Base-by-base conservation (phyloP, 2,797 vertebrate species). In the Pangasius djambal region DNA sequence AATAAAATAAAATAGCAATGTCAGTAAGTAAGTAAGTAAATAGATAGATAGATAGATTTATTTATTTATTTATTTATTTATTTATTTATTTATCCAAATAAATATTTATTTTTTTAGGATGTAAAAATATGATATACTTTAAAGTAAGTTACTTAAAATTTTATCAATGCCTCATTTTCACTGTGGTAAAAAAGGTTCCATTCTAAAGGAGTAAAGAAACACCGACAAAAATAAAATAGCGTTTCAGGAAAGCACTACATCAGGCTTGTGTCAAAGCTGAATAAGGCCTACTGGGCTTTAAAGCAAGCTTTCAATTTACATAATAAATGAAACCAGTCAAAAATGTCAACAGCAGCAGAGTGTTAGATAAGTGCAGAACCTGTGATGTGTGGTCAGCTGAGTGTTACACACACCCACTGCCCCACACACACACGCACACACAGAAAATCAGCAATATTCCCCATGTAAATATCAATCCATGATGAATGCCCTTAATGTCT, bases 341-440 rank as follows among this genome's bases (percentile, higher is more conserved):
- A 86, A 89, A 82, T 40, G 69, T 75, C 57, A 65, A 67, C 40
- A 59, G 16, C 57, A 67, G 22, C 61, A 25, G 12, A 83, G 85
- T 87, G 78, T 87, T 52, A 48, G 52, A 50, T 83, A 81, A 86
- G 69, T 55, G 31, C 79, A 67, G 59, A 87, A 77, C 69, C 78
- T 52, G 85, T 22, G 55, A 50, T 67, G 78, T 89, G 44, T 86
- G 74, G 88, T 89, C 88, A 87, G 63, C 79, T 65, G 40, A 50
- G 37, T 63, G 78, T 83, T 72, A 70, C 20, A 86, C 67, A 83
- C 50, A 12, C 59, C 82, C 59, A 78, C 69, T 12, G 7, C 12
- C 40, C 16, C 44, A n/a, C 22, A 28, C 40, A 40, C 69, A 83
- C 57, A 83, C 37, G 6, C 57, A 82, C 25, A n/a, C 13, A 37